These are phyloP conservation scores for Epicauta chinensis DNA, from an alignment of 1,140 invertebrate species.

Conservation along the genomic window DNA sequence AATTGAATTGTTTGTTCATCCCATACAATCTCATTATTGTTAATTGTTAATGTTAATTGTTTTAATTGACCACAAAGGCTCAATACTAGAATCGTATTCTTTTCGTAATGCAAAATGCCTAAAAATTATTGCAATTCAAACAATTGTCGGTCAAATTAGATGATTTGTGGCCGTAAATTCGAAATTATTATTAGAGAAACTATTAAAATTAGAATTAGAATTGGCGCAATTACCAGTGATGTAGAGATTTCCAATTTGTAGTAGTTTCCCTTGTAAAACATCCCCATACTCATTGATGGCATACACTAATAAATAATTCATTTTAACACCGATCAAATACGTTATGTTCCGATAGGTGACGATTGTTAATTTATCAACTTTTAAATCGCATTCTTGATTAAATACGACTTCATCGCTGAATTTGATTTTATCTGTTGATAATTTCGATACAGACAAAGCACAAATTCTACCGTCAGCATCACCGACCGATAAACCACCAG, in stretches of 20 bases:
- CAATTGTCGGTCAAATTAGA: too few relatives aligned
- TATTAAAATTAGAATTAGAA: too few relatives aligned
- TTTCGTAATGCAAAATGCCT: conserved; percentile 10
- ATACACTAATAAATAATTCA: conserved; percentile 7
- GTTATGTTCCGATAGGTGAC: conserved; percentile 6
- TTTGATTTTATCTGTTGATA: conserved; percentile 7
- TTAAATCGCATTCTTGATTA: conserved; percentile 10
- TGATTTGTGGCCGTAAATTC: too few relatives aligned
- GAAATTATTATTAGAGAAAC: too few relatives aligned
- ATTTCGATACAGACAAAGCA: conserved; percentile 6
- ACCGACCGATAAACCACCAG: conserved; percentile 8
- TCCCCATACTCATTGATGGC: conserved; percentile 3
- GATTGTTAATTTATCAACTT: conserved; percentile 10
- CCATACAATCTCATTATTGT: conserved; percentile 6
- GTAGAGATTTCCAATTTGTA: conserved; percentile 14
- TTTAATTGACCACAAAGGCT: conserved; percentile 8
- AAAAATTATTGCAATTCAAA: too few relatives aligned
- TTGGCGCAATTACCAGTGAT: too few relatives aligned
- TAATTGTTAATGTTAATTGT: conserved; percentile 7
- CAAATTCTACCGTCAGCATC: conserved; percentile 10
- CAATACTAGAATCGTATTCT: conserved; percentile 2
- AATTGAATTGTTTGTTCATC: background rate
- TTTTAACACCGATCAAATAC: conserved; percentile 8
- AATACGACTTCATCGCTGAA: conserved; percentile 5
- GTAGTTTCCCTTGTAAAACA: conserved; percentile 3